Base-by-base conservation (phyloP, 2,888 invertebrate genomes). In the Calameuta pallipes region DNA sequence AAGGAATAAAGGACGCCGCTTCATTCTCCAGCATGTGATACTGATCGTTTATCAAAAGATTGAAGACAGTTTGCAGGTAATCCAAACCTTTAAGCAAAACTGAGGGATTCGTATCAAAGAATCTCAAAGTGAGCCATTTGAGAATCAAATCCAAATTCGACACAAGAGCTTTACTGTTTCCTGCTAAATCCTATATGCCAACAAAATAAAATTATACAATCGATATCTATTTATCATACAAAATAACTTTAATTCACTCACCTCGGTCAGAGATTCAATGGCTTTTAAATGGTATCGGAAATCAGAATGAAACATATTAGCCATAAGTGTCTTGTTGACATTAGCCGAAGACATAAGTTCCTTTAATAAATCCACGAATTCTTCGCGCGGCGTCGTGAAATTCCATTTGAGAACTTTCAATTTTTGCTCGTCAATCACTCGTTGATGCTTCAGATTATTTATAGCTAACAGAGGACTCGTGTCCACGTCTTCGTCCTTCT, bases 81-180 rank as follows among this genome's bases (percentile, higher is more conserved):
- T 99, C 99, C 85, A 99, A 92, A n/a, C 97, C 98, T 93, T 98
- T 98, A 85, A 99, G 94, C 80, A 99, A 94, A 69, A 99, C 99
- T 30, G 98, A 98, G 13, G 99, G 99, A 93, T 99, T 99, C 35
- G 99, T 99, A 92, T 99, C 99, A 89, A 98, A 99, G 93, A 99
- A 99, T 80, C 99, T 94, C 74, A 99, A 92, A 0, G 99, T 98
- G 85, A 98, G 92, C 99, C 99, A 99, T 91, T 98, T 98, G 74
- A 99, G 94, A 78, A 99, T 96, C 81, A 99, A 93, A 93, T 99
- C 99, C 81, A 98, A 93, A 93, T 99, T 99, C 33, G 96, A 95
- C 83, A 97, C 94, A 71, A 98, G 93, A 0, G 97, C 96, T 85
- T 95, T 94, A 70, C 94, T 94, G 86, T 97, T 96, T n/a, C 94